Evolutionary conservation across 1,140 invertebrate species (phyloP).

Genomic region (Elysia chlorotica): DNA sequence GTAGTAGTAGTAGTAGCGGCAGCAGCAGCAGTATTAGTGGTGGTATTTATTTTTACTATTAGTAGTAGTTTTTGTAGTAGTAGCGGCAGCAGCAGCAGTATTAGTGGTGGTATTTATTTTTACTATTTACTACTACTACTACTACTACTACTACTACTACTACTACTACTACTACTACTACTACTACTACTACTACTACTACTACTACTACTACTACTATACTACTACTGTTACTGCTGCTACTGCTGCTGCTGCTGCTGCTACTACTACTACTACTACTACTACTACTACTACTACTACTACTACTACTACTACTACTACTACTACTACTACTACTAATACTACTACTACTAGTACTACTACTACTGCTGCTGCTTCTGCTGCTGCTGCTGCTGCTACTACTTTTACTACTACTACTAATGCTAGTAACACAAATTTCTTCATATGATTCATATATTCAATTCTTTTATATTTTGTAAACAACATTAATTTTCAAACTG

Average conservation of each 20-base stretch:
- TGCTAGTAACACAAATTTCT: background rate
- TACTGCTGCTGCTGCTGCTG: slow-evolving; percentile 1
- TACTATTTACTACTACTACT: slow-evolving; percentile 7
- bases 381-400: background rate
- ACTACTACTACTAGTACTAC: background rate
- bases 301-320: slow-evolving; percentile 12
- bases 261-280: slow-evolving; percentile 8
- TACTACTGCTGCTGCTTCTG: background rate
- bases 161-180: slow-evolving; percentile 8
- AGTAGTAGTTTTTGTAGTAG: too few species aligned
- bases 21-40: too few species aligned
- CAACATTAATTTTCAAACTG: background rate
- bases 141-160: slow-evolving; percentile 8
- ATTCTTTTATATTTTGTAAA: too few species aligned
- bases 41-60: too few species aligned
- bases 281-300: slow-evolving; percentile 10
- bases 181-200: background rate
- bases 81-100: too few species aligned
- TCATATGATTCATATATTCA: too few species aligned
- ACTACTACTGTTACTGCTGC: background rate
- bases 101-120: too few species aligned
- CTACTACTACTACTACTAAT: background rate
- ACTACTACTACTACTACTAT: background rate
- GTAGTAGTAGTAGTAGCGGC: too few species aligned
- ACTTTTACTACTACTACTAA: background rate